Conservation (phyloP, 2,797 vertebrate genomes). For the Moxostoma hubbsi region DNA sequence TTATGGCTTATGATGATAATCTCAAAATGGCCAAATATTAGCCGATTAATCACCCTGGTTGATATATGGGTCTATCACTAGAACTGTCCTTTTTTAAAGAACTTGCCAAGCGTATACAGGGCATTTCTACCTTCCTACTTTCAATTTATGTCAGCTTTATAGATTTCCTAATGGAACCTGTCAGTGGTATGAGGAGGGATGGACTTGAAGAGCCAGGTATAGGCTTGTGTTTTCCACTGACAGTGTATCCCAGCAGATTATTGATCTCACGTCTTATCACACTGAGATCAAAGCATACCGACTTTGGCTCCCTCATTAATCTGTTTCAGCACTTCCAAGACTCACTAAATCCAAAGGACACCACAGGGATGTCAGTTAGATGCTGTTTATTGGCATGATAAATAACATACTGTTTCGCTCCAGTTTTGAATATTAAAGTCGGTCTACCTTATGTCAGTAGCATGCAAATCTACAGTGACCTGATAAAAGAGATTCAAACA, state of each 20-base stretch:
- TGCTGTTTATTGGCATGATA: conserved; percentile 10
- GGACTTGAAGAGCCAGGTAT: conserved; percentile 10
- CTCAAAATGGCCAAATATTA: too few relatives aligned
- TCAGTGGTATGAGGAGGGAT: background rate
- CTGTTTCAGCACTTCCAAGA: conserved; percentile 25
- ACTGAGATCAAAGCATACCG: conserved; percentile 46
- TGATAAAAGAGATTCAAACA: background rate
- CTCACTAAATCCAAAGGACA: conserved; percentile 18
- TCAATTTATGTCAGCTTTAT: background rate
- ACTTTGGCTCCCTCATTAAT: conserved; percentile 45
- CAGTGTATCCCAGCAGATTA: conserved; percentile 38
- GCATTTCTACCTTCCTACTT: too few relatives aligned
- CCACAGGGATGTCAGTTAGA: conserved; percentile 25
- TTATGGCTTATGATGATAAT: too few relatives aligned
- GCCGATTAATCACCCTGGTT: too few relatives aligned
- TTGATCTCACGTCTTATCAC: conserved; percentile 43
- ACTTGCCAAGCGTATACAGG: background rate
- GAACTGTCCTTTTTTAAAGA: background rate
- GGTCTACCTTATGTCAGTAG: background rate
- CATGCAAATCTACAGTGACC: background rate
- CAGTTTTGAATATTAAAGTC: conserved; percentile 9
- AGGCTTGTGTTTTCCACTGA: conserved; percentile 29
- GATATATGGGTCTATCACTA: too few relatives aligned
- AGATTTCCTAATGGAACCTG: background rate
- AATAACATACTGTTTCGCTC: background rate